Percentiles rank a stretch among this genome's conserved stretches.
Conservation (phyloP, 92 coral and sea anemone species). For the Pocillopora meandrina region DNA sequence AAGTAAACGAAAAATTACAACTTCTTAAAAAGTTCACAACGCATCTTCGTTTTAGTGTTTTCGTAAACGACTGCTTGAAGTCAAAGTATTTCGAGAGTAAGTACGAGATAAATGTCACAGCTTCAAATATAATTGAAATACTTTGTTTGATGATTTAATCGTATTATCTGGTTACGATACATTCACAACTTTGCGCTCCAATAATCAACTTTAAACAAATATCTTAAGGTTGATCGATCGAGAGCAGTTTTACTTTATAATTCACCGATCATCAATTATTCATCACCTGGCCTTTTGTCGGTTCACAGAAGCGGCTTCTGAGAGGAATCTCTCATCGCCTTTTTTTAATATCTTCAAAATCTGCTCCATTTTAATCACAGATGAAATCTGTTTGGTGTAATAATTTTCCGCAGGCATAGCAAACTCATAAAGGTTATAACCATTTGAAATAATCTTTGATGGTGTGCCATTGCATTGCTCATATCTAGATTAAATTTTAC, state of each 20-base stretch:
- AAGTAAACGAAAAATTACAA: too few species aligned
- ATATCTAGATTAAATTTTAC: neutral
- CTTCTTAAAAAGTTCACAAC: neutral
- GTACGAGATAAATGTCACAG: neutral
- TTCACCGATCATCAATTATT: conserved; percentile 23
- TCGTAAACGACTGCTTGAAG: neutral
- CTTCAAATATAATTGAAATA: neutral
- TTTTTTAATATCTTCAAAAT: neutral
- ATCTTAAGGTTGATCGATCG: conserved; percentile 24
- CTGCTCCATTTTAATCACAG: neutral
- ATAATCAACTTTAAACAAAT: conserved; percentile 23
- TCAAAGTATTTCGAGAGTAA: neutral
- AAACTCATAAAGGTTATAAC: neutral
- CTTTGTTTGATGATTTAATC: conserved; percentile 27
- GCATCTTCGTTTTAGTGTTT: neutral
- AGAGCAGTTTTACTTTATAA: conserved; percentile 9
- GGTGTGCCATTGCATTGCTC: neutral
- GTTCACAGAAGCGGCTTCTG: conserved; percentile 18
- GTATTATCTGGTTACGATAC: neutral
- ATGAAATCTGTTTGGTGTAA: too few species aligned
- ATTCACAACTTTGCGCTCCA: conserved; percentile 30
- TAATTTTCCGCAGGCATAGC: neutral
- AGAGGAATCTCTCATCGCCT: neutral
- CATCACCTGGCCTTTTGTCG: conserved; percentile 10
- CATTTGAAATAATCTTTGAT: neutral